Evolutionary conservation across 2,113 vertebrate species (phyloP), one percentile per base, ranked within the genome.

Genomic region (Notiomystis cincta): DNA sequence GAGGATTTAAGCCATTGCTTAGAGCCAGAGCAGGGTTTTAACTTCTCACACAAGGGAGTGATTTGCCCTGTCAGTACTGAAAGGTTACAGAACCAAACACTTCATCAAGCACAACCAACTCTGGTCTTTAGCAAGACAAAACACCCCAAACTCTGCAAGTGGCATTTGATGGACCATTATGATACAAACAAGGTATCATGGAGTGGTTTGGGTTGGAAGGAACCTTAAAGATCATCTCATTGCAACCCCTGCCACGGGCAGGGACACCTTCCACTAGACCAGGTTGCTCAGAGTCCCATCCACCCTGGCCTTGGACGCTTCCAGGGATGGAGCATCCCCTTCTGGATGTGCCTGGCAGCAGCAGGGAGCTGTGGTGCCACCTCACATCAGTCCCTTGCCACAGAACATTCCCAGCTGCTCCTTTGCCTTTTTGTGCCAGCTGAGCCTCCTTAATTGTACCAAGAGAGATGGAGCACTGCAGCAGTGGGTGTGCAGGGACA

Each of bases 81-180:
- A 58, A 44, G 9, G 4, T 48, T 70, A 60, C 30, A 60, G 60
- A 81, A 71, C 2, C 48, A 73, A 54, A 89, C 7, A 30, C 30
- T 91, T 57, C 2, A 37, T 33, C 27, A 73, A 62, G 56, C 40
- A 44, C 12, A 84, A 51, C 20, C 54, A 23, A 15, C 28, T 28
- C 14, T 14, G 72, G 30, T 24, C 15, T 62, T 87, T 27, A 82
- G 31, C 50, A 27, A 65, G 8, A 47, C 11, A 31, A 72, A 66
- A 73, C 2, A 0, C 1, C 5, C 7, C 22, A 31, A 64, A 60
- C 2, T 17, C 28, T 28, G 1, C 20, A 56, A 45, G 13, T 16
- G 13, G 37, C 1, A 0, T 57, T 51, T 57, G 28, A 60, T 14
- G 54, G 61, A 21, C 11, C 0, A 1, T 33, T 77, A 15, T 7